Evolutionary conservation across 2,888 invertebrate genomes (phyloP).

Genomic region (Dynastes grantii): DNA sequence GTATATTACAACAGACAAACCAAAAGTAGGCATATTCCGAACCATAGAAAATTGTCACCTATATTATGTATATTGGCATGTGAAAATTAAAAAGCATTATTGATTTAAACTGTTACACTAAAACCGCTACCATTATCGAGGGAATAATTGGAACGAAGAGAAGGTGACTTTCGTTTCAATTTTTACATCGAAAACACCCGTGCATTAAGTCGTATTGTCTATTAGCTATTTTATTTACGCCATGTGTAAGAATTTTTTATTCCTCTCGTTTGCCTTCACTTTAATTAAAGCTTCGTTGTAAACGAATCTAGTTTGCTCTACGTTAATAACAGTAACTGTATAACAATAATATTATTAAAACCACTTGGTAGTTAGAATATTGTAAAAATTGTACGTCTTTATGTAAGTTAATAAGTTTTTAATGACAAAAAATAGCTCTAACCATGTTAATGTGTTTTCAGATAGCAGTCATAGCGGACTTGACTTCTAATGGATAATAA

Average conservation of each 20-base stretch:
- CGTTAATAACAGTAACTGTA: neutral
- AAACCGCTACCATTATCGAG: constrained; percentile 2
- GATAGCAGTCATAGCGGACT: no score
- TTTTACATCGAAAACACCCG: neutral
- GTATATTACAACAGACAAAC: no score
- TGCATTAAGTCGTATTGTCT: constrained; percentile 19
- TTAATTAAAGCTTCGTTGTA: constrained; percentile 9
- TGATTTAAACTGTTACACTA: constrained; percentile 2
- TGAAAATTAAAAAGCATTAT: neutral
- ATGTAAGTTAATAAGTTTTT: neutral
- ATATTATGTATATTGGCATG: neutral
- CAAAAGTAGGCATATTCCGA: no score
- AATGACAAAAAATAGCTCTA: neutral
- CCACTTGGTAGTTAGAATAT: neutral
- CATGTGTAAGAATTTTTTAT: constrained; percentile 9
- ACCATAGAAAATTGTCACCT: neutral
- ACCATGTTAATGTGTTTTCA: no score
- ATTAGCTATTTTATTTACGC: constrained; percentile 7
- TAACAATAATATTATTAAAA: neutral
- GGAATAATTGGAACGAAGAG: constrained; percentile 12
- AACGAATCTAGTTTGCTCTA: neutral
- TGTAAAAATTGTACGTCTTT: neutral
- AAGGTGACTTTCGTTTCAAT: constrained; percentile 19
- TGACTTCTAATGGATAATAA: no score
- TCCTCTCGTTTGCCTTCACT: constrained; percentile 5